These are phyloP conservation scores for Anguilla rostrata DNA, from an alignment of 2,113 vertebrate species.

Conservation along the genomic window DNA sequence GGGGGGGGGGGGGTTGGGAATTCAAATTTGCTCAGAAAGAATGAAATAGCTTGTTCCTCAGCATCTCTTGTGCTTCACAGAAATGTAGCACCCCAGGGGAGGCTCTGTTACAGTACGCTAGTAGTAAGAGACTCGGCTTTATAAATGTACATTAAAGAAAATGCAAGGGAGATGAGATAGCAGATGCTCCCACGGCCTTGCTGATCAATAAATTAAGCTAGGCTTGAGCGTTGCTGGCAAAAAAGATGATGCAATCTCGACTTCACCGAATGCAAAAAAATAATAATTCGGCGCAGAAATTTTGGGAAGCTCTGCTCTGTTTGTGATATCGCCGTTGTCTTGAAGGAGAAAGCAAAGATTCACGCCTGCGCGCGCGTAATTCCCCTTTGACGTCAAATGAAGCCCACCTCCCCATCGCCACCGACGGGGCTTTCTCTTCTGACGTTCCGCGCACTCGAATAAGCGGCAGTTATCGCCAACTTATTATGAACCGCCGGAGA, in stretches of 20 bases:
- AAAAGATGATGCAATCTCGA: slow-evolving; percentile 42
- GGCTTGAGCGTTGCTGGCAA: slow-evolving; percentile 48
- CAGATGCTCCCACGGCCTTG: slow-evolving; percentile 68
- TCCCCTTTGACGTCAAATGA: slow-evolving; percentile 79
- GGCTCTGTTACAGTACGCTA: slow-evolving; percentile 54
- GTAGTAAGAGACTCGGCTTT: slow-evolving; percentile 67
- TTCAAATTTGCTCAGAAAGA: slow-evolving; percentile 68
- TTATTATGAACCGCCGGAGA: neutral
- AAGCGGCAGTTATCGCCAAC: neutral
- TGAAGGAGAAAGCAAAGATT: slow-evolving; percentile 96
- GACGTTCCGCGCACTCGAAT: neutral
- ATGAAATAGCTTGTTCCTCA: slow-evolving; percentile 56
- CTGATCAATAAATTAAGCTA: slow-evolving; percentile 70
- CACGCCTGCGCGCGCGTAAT: slow-evolving; percentile 86
- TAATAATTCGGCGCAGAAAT: neutral
- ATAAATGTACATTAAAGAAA: slow-evolving; percentile 69
- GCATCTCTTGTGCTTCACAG: slow-evolving; percentile 53
- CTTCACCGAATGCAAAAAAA: slow-evolving; percentile 33
- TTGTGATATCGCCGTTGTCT: slow-evolving; percentile 45
- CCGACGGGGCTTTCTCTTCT: neutral
- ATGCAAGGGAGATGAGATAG: slow-evolving; percentile 68
- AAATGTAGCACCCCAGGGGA: slow-evolving; percentile 54
- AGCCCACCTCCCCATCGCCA: neutral
- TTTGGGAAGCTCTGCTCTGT: neutral
- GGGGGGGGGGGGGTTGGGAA: slow-evolving; percentile 55